Evolutionary conservation across 2,113 vertebrate species (phyloP), one percentile per base, ranked within the genome.

Genomic region (Apodemus speciosus): DNA sequence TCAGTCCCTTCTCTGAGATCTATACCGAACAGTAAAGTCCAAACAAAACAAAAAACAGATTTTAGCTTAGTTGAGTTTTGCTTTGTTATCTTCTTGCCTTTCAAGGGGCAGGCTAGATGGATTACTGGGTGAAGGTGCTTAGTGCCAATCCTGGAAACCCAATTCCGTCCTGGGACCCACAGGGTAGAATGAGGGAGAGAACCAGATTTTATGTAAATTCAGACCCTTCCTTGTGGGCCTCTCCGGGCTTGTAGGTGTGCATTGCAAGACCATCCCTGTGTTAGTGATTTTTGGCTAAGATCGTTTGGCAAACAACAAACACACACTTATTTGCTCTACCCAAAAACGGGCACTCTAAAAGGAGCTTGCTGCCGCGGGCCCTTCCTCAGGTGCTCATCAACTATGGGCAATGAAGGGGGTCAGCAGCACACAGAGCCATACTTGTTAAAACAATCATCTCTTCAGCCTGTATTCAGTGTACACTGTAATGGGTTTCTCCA

Each of bases 71-170:
- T 16, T 92, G 43, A 18, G 7, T 83, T 85, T 95, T 77, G 11
- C 84, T 85, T 94, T 64, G 68, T 66, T 58, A 80, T 53, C 32
- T 85, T 94, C 32, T 85, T 94, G 35, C 27, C 64, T 90, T 92
- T 71, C 84, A 58, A 58, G 20, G 9, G 32, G 35, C 2, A 0
- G 53, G 20, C 21, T 38, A 80, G 18, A 25, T 58, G 20, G 20
- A 10, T 80, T 10, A 14, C 32, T 80, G 20, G 27, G 20, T 58
- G 38, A 80, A 80, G 20, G 5, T 58, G 53, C 53, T 56, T 80
- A 23, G 30, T 58, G 9, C 32, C 32, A 80, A 58, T 35, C 51
- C 51, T 58, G 2, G 32, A 23, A 60, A 60, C n/a, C 23, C 35
- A n/a, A 14, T 15, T 60, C 6, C 0, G 14, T 25, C 38, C 35